Evolutionary conservation across 2,888 invertebrate species (phyloP), one percentile per base, ranked within the genome.

Genomic region (Chymomyza procnemis): DNA sequence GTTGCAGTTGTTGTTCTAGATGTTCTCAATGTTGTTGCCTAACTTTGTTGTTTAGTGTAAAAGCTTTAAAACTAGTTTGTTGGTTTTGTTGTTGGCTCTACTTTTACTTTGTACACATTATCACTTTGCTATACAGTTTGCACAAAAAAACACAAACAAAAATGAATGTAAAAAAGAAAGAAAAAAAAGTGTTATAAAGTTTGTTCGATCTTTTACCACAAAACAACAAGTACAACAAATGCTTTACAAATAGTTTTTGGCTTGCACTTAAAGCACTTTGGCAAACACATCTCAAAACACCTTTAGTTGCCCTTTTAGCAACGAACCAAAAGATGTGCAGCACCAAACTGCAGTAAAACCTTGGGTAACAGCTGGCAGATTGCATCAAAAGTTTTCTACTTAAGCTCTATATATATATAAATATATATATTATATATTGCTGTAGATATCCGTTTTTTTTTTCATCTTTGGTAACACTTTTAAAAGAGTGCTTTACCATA

Each of bases 41-140:
- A 82, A 82, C 81, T 82, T 84, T 81, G 81, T 84, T 84, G 81
- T 81, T 84, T 84, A 80, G 81, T 81, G 77, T 83, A 69, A 81
- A 80, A 81, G 75, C 75, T 73, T 70, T 74, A 64, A 62, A 77
- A 74, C 73, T 74, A 65, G 63, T 41, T 47, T 41, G 46, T 18
- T 34, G 59, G 61, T 62, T 63, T 61, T 71, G 71, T 48, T 64
- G 48, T 55, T 60, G 50, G 54, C 19, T 54, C 69, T 69, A 74
- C 81, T 80, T 80, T 83, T 80, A 80, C 83, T 81, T 81, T 81
- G 81, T 79, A 68, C 69, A 69, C 81, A 84, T 84, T 84, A 81
- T 81, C 81, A 81, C 81, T 79, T 71, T 70, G 69, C 70, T 30
- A 63, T 62, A 59, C 69, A 72, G 57, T 67, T 77, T 70, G 54